Evolutionary conservation across 1,140 invertebrate species (phyloP), one percentile per base, ranked within the genome.

Genomic region (Batillaria attramentaria): DNA sequence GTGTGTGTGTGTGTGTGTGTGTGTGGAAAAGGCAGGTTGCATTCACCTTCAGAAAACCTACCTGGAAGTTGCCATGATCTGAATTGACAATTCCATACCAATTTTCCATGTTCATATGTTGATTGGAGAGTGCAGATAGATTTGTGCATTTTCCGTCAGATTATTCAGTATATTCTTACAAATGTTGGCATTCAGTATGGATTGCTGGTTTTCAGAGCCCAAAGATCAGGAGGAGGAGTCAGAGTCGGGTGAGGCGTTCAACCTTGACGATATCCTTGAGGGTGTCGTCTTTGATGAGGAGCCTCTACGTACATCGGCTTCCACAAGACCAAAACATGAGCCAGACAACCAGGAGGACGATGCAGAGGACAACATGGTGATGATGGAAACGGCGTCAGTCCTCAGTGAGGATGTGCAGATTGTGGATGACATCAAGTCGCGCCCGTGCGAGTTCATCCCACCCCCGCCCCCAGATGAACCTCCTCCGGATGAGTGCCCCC

Each of bases 381-480:
- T 88, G 87, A 80, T 86, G 28, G 87, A 88, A 70, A 83, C 83
- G 18, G 75, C 72, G 0, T 87, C 86, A 1, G 79, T 88, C 13
- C 75, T 80, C 18, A 86, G 84, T 39, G 87, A 88, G 70, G 84
- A 88, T 65, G 80, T 85, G 13, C 65, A 84, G 78, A 77, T 77
- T 37, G 60, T 33, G 69, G 76, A 77, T 33, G 79, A 57, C 28
- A 74, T 77, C 73, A 78, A 24, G 46, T 75, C 43, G 75, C 79
- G 80, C 68, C 86, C 85, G 54, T 81, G 86, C 83, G 70, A 83
- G 70, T 85, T 87, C 81, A 81, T 85, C 31, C 84, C 89, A 1
- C 86, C 89, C 5, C 88, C 87, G 6, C 88, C 87, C 13, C 87
- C 86, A 0, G 72, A 72, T 20, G 86, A 87, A 69, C 88, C 87